Base-by-base conservation (phyloP, 2,113 vertebrate genomes). In the Xenopus tropicalis region DNA sequence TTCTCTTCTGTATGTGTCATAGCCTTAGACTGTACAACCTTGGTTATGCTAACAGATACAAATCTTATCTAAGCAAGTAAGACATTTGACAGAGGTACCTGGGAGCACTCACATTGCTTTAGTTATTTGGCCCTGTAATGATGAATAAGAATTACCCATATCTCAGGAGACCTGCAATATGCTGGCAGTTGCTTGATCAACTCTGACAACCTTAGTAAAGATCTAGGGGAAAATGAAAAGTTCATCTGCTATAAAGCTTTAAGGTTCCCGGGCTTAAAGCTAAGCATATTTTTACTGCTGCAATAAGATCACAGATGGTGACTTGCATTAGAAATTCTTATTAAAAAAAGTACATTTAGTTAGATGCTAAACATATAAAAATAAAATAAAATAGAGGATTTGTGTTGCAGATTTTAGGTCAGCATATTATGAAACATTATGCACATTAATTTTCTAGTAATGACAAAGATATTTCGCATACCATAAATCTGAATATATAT, bases 151-250 rank as follows among this genome's bases (percentile, higher is more conserved):
- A 65, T 65, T 70, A 72, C 73, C 0, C 1, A 71, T 11, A 21
- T 76, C 81, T 83, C 71, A 21, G 56, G 69, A 76, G 80, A 29
- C 76, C 69, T 81, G 70, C 51, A 76, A 44, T 58, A 78, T 61
- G 22, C 51, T 79, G 79, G 70, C 77, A 81, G 79, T 69, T 78
- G 58, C 81, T 84, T 83, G 66, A 84, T 86, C 81, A 80, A 12
- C 70, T 79, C 42, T 82, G 77, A 69, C 62, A 80, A 73, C 72
- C 75, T 59, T 77, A 1, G 78, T 80, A 84, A 77, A 70, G 70
- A 57, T 78, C 58, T 78, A 52, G 67, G 72, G 78, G 72, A 23
- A 67, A 52, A 63, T 51, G 20, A 82, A 56, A 51, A 42, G 67
- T 82, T 71, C 61, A 76, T 14, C 64, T 69, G 37, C 68, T 77